These are phyloP conservation scores for Callyntrura sp. DNA, from an alignment of 2,888 invertebrate genomes.

Conservation along the genomic window DNA sequence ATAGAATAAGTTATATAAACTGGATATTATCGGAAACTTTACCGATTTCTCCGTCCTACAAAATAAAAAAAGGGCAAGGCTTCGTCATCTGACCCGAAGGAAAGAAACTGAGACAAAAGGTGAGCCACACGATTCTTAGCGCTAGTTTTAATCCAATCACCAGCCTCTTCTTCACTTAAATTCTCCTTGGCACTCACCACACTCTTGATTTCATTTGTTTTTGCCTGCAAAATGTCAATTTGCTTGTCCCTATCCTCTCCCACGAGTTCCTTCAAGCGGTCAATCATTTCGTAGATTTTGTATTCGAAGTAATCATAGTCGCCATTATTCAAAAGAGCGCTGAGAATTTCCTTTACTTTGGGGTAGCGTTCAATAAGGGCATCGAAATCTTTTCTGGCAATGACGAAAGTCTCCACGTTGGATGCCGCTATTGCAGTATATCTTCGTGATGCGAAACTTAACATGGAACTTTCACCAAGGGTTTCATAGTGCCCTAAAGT, in stretches of 20 bases:
- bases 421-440: conserved; percentile 64
- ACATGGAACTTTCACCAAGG: conserved; percentile 66
- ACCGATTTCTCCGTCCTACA: conserved; percentile 56
- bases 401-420: conserved; percentile 56
- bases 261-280: conserved; percentile 45
- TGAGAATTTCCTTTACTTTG: conserved; percentile 64
- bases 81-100: conserved; percentile 65
- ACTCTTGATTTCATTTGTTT: conserved; percentile 54
- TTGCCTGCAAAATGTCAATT: conserved; percentile 28
- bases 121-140: not conserved
- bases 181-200: conserved; percentile 55
- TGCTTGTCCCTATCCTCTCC: conserved; percentile 55
- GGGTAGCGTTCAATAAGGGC: conserved; percentile 69
- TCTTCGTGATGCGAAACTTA: conserved; percentile 47
- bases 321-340: conserved; percentile 36
- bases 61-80: conserved; percentile 68
- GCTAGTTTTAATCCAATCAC: conserved; percentile 41
- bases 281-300: conserved; percentile 73
- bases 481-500: conserved; percentile 69
- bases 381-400: conserved; percentile 60
- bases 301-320: conserved; percentile 72
- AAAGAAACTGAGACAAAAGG: not conserved
- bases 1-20: no score
- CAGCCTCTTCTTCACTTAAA: conserved; percentile 59
- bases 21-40: no score